These are phyloP conservation scores for Pseudorhombus dupliciocellatus DNA, from an alignment of 2,113 vertebrate genomes.

Conservation along the genomic window DNA sequence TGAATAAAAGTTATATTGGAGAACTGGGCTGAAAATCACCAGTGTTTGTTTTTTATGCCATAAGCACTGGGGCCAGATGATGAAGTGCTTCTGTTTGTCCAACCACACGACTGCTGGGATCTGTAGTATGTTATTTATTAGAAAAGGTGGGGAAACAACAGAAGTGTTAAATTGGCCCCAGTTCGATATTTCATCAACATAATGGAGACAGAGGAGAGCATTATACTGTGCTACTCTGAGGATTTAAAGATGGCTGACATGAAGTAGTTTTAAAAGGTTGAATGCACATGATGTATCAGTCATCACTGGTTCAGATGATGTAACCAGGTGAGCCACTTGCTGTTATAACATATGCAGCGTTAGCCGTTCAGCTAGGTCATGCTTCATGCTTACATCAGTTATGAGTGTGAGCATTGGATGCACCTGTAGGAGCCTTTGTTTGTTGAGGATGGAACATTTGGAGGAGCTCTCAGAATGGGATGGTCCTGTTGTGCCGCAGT, in stretches of 20 bases:
- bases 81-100: constrained; percentile 37
- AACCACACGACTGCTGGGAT: constrained; percentile 4
- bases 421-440: too few species aligned
- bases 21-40: background rate
- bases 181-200: constrained; percentile 23
- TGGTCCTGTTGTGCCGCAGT: background rate
- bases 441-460: too few species aligned
- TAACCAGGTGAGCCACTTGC: background rate
- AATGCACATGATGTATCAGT: background rate
- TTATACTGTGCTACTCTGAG: constrained; percentile 16
- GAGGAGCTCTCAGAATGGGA: too few species aligned
- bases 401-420: too few species aligned
- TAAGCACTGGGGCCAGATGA: constrained; percentile 18
- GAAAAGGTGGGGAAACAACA: constrained; percentile 15
- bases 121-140: constrained; percentile 38
- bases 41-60: constrained; percentile 9
- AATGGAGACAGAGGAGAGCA: constrained; percentile 35
- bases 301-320: background rate
- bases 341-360: too few species aligned
- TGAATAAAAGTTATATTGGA: background rate
- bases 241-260: constrained; percentile 9
- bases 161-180: constrained; percentile 16
- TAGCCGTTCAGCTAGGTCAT: too few species aligned
- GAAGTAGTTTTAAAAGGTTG: background rate
- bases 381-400: too few species aligned